Conservation (phyloP, 2,888 invertebrate species). For the Dolichomitus sp. region DNA sequence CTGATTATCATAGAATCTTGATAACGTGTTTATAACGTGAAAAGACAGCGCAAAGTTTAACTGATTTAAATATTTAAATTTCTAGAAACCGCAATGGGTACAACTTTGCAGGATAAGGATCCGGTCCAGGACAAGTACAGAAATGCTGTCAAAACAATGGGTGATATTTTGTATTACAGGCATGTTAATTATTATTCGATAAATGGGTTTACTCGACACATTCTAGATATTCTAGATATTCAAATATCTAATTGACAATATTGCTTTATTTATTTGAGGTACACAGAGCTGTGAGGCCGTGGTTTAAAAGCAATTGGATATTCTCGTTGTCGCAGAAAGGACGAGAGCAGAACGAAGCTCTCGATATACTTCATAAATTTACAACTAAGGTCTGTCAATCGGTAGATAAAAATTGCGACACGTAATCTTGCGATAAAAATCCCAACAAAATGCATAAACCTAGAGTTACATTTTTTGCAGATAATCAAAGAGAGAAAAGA, state of each 20-base stretch:
- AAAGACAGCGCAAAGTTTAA: background rate
- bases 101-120: slow-evolving; percentile 57
- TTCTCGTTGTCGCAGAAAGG: slow-evolving; percentile 54
- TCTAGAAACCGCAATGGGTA: slow-evolving; percentile 70
- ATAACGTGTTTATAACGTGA: too few relatives aligned
- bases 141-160: slow-evolving; percentile 58
- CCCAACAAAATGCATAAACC: background rate
- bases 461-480: slow-evolving; percentile 27
- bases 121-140: slow-evolving; percentile 60
- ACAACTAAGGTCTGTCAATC: slow-evolving; percentile 58
- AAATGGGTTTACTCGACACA: background rate
- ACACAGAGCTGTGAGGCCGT: slow-evolving; percentile 61
- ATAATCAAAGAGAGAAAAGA: slow-evolving; percentile 66
- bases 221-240: too few relatives aligned
- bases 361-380: slow-evolving; percentile 62
- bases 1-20: too few relatives aligned
- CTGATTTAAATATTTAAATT: background rate
- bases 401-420: background rate
- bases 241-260: background rate
- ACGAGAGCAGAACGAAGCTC: slow-evolving; percentile 40
- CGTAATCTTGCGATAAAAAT: too few relatives aligned
- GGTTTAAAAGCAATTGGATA: slow-evolving; percentile 57
- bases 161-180: slow-evolving; percentile 60
- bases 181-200: background rate
- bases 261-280: background rate